Evolutionary conservation across 2,113 vertebrate genomes (phyloP), one percentile per base, ranked within the genome.

Genomic region (Pygoscelis adeliae): DNA sequence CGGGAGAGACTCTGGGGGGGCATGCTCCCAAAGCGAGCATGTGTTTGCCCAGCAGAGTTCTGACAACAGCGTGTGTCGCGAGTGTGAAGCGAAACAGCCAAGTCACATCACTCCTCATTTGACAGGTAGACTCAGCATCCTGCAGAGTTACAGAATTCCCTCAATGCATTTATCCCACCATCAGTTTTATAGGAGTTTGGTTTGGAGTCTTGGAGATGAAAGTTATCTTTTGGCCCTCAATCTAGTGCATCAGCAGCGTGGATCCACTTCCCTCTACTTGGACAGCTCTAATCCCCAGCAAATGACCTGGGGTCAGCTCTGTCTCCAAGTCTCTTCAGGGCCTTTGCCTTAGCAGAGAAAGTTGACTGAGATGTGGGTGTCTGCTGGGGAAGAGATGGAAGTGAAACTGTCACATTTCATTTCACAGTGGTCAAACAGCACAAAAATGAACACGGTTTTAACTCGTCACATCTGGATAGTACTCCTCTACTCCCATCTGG

Each of bases 21-120:
- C 10, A 4, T 4, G 38, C 12, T 58, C 56, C 38, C 56, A 26
- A 27, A 6, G 21, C 0, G 1, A 17, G 36, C 36, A 14, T 15
- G 40, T 19, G n/a, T 26, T n/a, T 58, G 38, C 25, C 29, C 62
- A 29, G 36, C 42, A 13, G 34, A 38, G 36, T 13, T 40, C 40
- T 53, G 79, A 12, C 34, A 34, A 2, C n/a, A 7, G 25, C 2
- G 40, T 12, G 66, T 66, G 73, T 15, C 30, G 6, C 4, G 23
- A 66, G 44, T 2, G 30, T 62, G 71, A 42, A 49, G 26, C 5
- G 15, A 30, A 56, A 3, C 50, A 58, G 23, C 26, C 83, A 11
- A 9, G 22, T 14, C 9, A 0, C 3, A 7, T 32, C 29, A 2
- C 49, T n/a, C 27, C 38, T 36, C 32, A 3, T 30, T 27, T 81